phyloP scores from a whole-genome alignment of 2,113 vertebrate species.

The Butorides virescens region DNA sequence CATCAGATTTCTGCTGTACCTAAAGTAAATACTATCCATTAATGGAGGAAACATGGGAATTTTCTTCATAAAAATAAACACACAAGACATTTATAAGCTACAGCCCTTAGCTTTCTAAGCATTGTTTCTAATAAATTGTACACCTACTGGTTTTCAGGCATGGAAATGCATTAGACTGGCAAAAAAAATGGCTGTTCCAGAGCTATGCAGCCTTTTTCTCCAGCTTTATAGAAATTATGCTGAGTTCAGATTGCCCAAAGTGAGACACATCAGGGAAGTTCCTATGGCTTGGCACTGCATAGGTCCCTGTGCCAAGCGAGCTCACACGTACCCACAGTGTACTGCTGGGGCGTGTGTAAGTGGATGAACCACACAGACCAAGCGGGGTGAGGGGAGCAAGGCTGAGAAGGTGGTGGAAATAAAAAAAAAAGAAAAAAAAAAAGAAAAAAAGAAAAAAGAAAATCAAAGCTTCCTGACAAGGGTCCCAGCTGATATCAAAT shows the following conservation, averaged over 20 bases:
- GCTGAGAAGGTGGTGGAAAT: neutral
- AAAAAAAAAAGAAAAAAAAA: no score
- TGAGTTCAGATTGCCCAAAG: neutral
- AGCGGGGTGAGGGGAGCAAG: neutral
- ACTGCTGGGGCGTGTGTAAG: neutral
- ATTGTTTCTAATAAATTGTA: neutral
- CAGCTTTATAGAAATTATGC: neutral
- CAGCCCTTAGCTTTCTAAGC: neutral
- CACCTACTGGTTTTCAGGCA: neutral
- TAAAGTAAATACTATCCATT: neutral
- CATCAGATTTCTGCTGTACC: neutral
- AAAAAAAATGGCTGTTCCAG: neutral
- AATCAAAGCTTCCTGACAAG: neutral
- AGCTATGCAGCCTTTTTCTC: neutral
- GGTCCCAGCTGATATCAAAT: conserved; percentile 21
- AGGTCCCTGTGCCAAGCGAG: neutral
- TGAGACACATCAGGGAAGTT: neutral
- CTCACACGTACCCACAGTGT: neutral
- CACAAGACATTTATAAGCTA: neutral
- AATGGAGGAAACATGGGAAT: neutral
- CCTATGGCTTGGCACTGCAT: neutral
- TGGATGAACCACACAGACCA: neutral
- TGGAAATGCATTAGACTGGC: neutral
- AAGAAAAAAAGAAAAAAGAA: neutral
- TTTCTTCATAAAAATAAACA: neutral